Base-by-base conservation (phyloP, 2,113 vertebrate species). In the Haplochromis burtoni region DNA sequence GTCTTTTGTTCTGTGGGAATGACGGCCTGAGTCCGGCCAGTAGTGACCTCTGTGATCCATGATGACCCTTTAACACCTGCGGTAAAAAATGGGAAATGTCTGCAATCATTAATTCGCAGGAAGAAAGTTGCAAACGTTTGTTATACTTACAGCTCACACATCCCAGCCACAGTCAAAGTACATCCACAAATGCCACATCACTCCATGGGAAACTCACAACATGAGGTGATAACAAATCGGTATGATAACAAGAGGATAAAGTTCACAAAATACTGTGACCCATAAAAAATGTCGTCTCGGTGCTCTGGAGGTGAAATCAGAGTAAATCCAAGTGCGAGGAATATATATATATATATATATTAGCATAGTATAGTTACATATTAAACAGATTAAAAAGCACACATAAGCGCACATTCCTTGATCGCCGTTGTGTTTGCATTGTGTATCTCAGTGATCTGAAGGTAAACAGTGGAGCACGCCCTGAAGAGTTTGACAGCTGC, bases 161-260 rank as follows among this genome's bases (percentile, higher is more conserved):
- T 81, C 59, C 79, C 47, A 81, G 57, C 80, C 2, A 6, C 63
- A 93, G 87, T 86, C 95, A 95, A 95, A 95, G 95, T 95, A 7
- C 95, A 92, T 24, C 7, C 29, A 68, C 4, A 13, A 53, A 80
- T 94, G 94, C 96, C 95, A 96, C 95, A 96, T 96, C 94, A 93
- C 87, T 85, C 82, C 88, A 81, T 35, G 78, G 57, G 76, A 80
- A 81, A 63, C 40, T 57, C 84, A 86, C 83, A 89, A 71, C 86
- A 83, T 38, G 63, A 59, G 83, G 83, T 90, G 86, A 93, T 94
- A 94, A 87, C 89, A 73, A 38, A 55, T 35, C 29, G 19, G 26
- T 19, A n/a, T 91, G 89, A 93, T 91, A 94, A 90, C 81, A 83
- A 40, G 54, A 61, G 94, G 91, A 68, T 80, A 93, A 94, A 93